Evolutionary conservation across 2,888 invertebrate species (phyloP), one percentile per base, ranked within the genome.

Genomic region (Dynastes tityus): DNA sequence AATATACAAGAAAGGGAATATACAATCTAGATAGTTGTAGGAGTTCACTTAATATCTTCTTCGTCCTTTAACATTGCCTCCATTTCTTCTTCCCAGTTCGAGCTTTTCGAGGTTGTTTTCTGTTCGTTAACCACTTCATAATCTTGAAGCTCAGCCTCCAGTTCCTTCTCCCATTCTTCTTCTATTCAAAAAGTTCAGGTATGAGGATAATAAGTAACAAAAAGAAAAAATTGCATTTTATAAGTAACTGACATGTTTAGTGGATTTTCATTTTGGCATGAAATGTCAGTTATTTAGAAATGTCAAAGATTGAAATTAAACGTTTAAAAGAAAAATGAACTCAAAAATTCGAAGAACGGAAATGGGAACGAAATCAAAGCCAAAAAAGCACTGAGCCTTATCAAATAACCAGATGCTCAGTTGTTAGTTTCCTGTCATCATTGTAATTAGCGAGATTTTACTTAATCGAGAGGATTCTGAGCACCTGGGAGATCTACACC

Each of bases 151-250:
- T 98, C 98, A 71, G 97, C 97, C 88, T 97, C 97, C 87, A 98
- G 90, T 90, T 98, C 98, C 88, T 95, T 96, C 91, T 98, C 98
- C 97, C 97, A 97, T 91, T 97, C 97, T 89, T 96, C 96, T 94
- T 88, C 88, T 88, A 86, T 82, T 83, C 83, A 84, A 85, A 83
- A 84, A 84, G 82, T 83, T 83, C 81, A 84, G 83, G 82, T 84
- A 87, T 75, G 49, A 84, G 81, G 84, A 85, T 83, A 45, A 45
- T 45, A 85, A 84, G 82, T 83, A 83, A 83, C 82, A 81, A 82
- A 83, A 84, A 84, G 37, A 73, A 73, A 73, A 61, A 40, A 61
- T 53, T 3, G 11, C 32, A 73, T 73, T 78, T 67, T 58, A 49
- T 65, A 78, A 79, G 78, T 58, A 73, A 73, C 71, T 40, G 58